Base-by-base conservation (phyloP, 2,113 vertebrate species). In the Notothenia rossii region DNA sequence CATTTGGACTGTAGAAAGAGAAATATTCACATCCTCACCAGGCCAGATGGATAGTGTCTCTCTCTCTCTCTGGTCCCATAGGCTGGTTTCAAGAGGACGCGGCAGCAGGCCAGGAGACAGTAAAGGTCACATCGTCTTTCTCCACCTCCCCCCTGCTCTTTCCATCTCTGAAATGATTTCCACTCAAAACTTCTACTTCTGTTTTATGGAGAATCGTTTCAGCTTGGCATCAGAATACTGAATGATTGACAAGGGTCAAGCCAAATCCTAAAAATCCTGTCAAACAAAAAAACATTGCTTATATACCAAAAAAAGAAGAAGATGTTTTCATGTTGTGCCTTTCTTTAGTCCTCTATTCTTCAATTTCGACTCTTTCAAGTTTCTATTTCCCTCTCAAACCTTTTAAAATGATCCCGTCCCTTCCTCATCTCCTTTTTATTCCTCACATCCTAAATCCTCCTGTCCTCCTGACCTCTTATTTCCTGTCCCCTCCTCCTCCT, bases 61-160 rank as follows among this genome's bases (percentile, higher is more conserved):
- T 67, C n/a, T 29, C 17, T 33, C 29, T 45, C 73, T 53, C 56
- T 9, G 75, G 84, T 90, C 86, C 68, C 84, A 75, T 50, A 29
- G 77, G 72, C 84, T 55, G 77, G 61, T 50, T 40, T 80, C 75
- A 79, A 84, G 75, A 85, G 53, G 55, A 77, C 68, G 81, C 80
- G 77, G 75, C 71, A 25, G 71, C 87, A 75, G 76, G 81, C 33
- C 67, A 77, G 80, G 68, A 91, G 86, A 90, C 88, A 81, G 83
- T 83, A 90, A 91, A 93, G 90, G 88, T 88, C 83, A 87, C 87
- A 61, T 78, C 55, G 40, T 85, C 69, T 56, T 84, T 80, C 82
- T 62, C 74, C 5, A 2, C 25, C 53, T 74, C 54, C 53, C 15
- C 13, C 73, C 71, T 33, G 2, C 63, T 84, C 68, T 72, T 75